Percentiles rank a stretch among this genome's conserved stretches.
Conservation (phyloP, 2,888 invertebrate genomes). For the Drosophila meridionalis region DNA sequence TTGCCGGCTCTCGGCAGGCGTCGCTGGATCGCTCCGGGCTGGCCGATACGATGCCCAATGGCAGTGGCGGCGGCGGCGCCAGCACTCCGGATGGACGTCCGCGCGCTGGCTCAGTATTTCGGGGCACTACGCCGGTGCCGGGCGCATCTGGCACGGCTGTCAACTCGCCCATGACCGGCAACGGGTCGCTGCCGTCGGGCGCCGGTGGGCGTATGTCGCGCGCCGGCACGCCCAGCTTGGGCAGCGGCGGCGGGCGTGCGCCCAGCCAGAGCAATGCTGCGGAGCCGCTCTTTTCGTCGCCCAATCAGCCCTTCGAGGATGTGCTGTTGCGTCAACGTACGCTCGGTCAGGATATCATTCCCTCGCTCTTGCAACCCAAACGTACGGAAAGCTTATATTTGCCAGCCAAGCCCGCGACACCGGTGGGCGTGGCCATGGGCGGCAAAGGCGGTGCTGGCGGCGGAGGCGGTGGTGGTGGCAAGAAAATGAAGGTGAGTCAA, state of each 20-base stretch:
- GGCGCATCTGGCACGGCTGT: conserved; percentile 33
- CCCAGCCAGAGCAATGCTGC: conserved; percentile 82
- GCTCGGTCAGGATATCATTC: conserved; percentile 95
- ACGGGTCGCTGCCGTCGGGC: conserved; percentile 88
- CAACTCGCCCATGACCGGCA: conserved; percentile 86
- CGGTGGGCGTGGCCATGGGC: conserved; percentile 79
- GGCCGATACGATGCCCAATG: conserved; percentile 60
- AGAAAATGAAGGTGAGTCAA: conserved; percentile 84
- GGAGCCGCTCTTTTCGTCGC: conserved; percentile 85
- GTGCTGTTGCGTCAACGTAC: conserved; percentile 91
- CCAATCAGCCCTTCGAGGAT: conserved; percentile 91
- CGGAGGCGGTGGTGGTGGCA: conserved; percentile 77
- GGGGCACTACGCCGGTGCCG: conserved; percentile 85
- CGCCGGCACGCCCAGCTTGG: conserved; percentile 86
- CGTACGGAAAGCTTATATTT: conserved; percentile 95
- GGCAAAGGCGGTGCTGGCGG: conserved; percentile 83
- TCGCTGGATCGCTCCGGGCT: conserved; percentile 89
- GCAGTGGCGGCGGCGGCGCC: conserved; percentile 24
- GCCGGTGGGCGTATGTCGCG: conserved; percentile 85
- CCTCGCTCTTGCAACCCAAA: conserved; percentile 94
- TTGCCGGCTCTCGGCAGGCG: conserved; percentile 90
- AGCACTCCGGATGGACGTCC: conserved; percentile 82
- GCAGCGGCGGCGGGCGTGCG: conserved; percentile 74
- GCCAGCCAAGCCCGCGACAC: conserved; percentile 87
- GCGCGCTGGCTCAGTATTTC: conserved; percentile 87